Evolutionary conservation across 2,797 vertebrate genomes (phyloP).

Genomic region (Antrozous pallidus): DNA sequence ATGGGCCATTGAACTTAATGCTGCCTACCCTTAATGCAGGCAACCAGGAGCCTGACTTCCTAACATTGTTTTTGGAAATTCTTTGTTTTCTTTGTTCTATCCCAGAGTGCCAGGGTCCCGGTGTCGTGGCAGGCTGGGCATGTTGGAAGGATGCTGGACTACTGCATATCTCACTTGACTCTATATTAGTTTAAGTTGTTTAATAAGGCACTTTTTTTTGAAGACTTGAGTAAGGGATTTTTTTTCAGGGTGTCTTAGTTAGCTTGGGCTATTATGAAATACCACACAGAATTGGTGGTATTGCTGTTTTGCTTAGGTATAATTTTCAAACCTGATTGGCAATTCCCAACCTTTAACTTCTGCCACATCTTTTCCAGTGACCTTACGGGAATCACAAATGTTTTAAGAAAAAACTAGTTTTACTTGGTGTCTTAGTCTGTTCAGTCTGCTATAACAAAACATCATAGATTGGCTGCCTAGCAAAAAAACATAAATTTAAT

Average conservation of each 20-base stretch:
- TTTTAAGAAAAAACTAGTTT: background rate
- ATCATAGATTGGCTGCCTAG: background rate
- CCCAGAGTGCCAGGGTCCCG: background rate
- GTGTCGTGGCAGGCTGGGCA: too few relatives aligned
- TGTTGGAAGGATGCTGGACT: background rate
- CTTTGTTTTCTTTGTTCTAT: background rate
- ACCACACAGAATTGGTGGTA: background rate
- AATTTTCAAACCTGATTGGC: background rate
- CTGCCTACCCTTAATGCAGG: background rate
- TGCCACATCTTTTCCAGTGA: background rate
- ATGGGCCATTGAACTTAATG: background rate
- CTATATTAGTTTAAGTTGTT: background rate
- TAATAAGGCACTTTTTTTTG: background rate
- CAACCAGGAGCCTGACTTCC: too few relatives aligned
- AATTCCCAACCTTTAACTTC: background rate
- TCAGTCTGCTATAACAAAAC: background rate
- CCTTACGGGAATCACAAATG: background rate
- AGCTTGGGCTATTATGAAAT: background rate
- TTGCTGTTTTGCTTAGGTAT: too few relatives aligned
- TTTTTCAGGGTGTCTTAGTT: background rate
- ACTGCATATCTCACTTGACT: background rate
- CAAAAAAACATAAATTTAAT: too few relatives aligned
- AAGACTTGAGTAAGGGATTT: background rate
- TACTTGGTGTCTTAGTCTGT: background rate
- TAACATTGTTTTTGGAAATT: background rate